Percentiles rank a stretch among this genome's conserved stretches.
These are phyloP conservation scores for Vidua macroura DNA, from an alignment of 2,113 vertebrate genomes.

Conservation along the genomic window DNA sequence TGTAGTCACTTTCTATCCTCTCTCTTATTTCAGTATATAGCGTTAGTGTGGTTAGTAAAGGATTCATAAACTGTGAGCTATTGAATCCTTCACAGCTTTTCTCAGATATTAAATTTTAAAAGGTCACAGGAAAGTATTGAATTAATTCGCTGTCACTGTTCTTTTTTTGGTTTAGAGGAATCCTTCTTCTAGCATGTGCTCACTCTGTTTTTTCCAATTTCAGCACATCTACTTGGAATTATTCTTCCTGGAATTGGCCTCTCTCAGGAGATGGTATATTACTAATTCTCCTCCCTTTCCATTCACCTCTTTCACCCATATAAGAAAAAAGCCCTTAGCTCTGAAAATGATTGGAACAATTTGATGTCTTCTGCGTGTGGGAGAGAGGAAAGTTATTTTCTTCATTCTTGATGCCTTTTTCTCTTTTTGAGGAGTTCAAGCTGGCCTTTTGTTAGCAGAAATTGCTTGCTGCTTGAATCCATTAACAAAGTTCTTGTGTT, in stretches of 20 bases:
- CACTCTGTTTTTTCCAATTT: not conserved
- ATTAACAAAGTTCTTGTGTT: not conserved
- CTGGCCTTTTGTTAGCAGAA: constrained; percentile 33
- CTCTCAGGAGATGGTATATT: not conserved
- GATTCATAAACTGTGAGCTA: not conserved
- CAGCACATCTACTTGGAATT: not conserved
- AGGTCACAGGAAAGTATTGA: not conserved
- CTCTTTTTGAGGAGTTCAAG: constrained; percentile 1
- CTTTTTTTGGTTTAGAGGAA: not conserved
- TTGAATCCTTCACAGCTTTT: not conserved
- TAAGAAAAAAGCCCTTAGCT: not conserved
- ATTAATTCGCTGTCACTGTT: not conserved
- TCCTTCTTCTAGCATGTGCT: not conserved
- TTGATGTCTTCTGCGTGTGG: not conserved
- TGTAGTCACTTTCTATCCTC: not conserved
- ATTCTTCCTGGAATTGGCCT: not conserved
- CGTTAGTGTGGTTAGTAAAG: not conserved
- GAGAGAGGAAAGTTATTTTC: not conserved
- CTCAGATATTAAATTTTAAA: not conserved
- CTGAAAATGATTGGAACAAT: not conserved
- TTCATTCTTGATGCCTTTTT: not conserved
- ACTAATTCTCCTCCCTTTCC: not conserved
- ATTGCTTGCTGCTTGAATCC: constrained; percentile 22
- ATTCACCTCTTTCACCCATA: not conserved
- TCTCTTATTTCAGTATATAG: not conserved